These are phyloP conservation scores for Ceyx margarethae DNA, from an alignment of 2,113 vertebrate genomes.

Conservation along the genomic window DNA sequence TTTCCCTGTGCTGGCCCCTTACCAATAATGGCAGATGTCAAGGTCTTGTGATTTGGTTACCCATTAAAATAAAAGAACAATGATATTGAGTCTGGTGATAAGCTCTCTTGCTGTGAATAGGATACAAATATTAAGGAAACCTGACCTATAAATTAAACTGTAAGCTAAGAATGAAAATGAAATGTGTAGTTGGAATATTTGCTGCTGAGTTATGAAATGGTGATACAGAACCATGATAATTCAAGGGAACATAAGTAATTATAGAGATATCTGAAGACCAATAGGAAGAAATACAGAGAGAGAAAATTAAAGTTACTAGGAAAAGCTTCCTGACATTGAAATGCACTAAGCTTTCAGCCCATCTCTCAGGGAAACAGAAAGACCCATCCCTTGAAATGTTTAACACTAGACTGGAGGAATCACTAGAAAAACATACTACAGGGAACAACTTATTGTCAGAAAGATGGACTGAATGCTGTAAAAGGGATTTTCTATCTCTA, in stretches of 20 bases:
- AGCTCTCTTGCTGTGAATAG: neutral
- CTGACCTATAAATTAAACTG: neutral
- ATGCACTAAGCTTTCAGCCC: neutral
- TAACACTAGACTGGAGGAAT: constrained; percentile 19
- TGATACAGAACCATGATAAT: neutral
- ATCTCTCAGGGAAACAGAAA: neutral
- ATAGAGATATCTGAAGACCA: neutral
- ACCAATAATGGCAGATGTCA: constrained; percentile 49
- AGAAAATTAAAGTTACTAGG: constrained; percentile 3
- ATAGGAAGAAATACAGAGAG: neutral
- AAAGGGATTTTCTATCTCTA: constrained; percentile 61
- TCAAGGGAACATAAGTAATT: neutral
- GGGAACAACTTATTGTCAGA: constrained; percentile 56
- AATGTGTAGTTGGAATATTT: neutral
- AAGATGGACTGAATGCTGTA: constrained; percentile 58
- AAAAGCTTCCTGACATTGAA: constrained; percentile 57
- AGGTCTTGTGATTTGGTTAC: neutral
- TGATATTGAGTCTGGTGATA: neutral
- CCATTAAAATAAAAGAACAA: neutral
- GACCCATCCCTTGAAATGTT: constrained; percentile 21
- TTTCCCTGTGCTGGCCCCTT: constrained; percentile 5
- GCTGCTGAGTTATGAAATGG: neutral
- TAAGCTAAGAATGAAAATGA: neutral
- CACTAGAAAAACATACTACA: constrained; percentile 29
- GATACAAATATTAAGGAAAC: neutral